phyloP scores from a whole-genome alignment of 2,888 invertebrate genomes.

The Ennomos erosarius region DNA sequence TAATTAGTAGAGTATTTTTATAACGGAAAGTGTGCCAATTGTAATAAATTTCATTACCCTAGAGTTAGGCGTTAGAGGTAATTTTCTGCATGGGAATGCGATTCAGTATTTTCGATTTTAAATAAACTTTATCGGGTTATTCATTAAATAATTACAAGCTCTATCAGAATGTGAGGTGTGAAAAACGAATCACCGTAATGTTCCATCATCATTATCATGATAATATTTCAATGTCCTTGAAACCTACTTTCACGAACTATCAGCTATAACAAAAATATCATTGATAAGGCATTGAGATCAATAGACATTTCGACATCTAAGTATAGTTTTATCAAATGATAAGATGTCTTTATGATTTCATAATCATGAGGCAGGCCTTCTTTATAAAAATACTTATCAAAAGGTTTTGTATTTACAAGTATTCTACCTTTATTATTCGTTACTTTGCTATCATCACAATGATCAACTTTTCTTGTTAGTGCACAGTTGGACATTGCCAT shows the following conservation, averaged over 20 bases:
- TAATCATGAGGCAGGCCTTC: conserved; percentile 4
- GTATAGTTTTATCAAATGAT: conserved; percentile 13
- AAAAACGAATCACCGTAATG: no score
- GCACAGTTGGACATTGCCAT: no score
- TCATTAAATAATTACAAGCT: no score
- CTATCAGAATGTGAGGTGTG: no score
- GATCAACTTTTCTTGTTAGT: no score
- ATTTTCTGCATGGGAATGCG: neutral
- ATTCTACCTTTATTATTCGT: no score
- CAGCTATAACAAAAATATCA: conserved; percentile 11
- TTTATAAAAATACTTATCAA: neutral
- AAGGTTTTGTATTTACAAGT: no score
- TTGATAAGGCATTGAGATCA: conserved; percentile 25
- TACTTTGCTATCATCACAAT: no score
- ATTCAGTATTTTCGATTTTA: no score
- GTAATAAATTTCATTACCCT: conserved; percentile 21
- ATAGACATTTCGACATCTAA: conserved; percentile 19
- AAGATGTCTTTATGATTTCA: neutral
- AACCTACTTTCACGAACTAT: neutral
- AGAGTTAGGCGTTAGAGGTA: neutral
- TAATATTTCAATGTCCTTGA: no score
- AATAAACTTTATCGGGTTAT: no score
- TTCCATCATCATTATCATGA: no score
- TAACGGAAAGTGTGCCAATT: conserved; percentile 24
- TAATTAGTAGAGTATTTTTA: conserved; percentile 28